A percentile compares a stretch with the other conserved stretches of the same genome.
Conservation (phyloP, 1,140 invertebrate genomes). For the Protaetia brevitarsis region DNA sequence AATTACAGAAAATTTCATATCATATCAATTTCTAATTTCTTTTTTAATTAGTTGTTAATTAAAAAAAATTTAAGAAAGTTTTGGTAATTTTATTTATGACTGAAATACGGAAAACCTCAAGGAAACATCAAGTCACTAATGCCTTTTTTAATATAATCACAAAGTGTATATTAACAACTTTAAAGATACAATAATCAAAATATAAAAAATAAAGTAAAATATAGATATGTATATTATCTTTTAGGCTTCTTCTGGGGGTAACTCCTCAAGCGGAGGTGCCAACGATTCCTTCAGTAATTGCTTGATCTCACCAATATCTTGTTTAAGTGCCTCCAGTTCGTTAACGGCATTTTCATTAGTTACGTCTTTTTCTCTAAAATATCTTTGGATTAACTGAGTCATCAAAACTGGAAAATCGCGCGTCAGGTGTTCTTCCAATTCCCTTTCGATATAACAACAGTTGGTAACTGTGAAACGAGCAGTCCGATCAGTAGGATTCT, state of each 20-base stretch:
- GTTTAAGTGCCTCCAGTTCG: constrained; percentile 42
- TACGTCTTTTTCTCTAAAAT: constrained; percentile 52
- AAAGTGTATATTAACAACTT: too few species aligned
- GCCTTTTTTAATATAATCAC: too few species aligned
- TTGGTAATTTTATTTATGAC: too few species aligned
- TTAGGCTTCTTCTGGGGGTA: background rate
- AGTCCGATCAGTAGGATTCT: constrained; percentile 35
- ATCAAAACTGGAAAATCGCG: constrained; percentile 53
- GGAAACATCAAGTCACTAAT: too few species aligned
- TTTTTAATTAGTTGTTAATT: too few species aligned
- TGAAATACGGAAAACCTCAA: too few species aligned
- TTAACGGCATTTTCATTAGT: constrained; percentile 31
- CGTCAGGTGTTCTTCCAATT: constrained; percentile 37
- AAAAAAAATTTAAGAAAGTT: too few species aligned
- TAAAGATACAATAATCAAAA: background rate
- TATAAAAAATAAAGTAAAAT: background rate
- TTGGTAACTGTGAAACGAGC: constrained; percentile 47
- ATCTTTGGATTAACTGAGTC: constrained; percentile 54
- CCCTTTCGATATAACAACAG: constrained; percentile 49
- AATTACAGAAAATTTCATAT: too few species aligned
- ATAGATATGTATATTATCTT: background rate
- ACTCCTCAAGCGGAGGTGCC: background rate
- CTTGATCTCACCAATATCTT: constrained; percentile 45
- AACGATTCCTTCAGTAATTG: background rate
- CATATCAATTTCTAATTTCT: too few species aligned